A percentile compares a stretch with the other conserved stretches of the same genome.
Conservation (phyloP, 2,797 vertebrate genomes). For the Natrix natrix region DNA sequence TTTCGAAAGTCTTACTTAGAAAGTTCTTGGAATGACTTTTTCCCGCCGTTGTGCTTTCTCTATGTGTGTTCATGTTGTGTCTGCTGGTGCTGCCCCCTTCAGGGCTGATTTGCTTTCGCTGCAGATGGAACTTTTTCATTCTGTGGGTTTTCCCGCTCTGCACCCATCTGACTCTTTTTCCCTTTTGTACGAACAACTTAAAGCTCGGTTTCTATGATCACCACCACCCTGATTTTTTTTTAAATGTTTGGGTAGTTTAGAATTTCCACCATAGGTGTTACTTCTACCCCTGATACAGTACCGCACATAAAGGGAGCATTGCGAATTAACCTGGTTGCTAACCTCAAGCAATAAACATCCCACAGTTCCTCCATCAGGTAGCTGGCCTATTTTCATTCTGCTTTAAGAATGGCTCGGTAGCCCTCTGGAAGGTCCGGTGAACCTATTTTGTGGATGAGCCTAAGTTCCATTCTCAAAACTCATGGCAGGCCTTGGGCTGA, state of each 20-base stretch:
- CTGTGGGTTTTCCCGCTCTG: not conserved
- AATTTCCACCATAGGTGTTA: not conserved
- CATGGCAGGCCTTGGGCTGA: not conserved
- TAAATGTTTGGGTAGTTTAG: not conserved
- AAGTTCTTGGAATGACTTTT: not conserved
- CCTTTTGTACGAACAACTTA: accelerated
- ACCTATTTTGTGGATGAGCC: not conserved
- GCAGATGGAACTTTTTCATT: not conserved
- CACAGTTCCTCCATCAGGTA: not conserved
- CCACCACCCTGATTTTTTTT: accelerated
- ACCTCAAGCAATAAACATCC: not conserved
- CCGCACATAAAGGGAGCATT: not conserved
- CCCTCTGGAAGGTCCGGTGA: not conserved
- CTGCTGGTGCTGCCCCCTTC: constrained; percentile 39
- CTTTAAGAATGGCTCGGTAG: not conserved
- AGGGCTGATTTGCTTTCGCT: not conserved
- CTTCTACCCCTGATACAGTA: not conserved
- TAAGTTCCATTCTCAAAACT: not conserved
- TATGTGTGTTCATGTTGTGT: not conserved
- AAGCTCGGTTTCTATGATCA: not conserved
- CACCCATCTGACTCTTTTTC: not conserved
- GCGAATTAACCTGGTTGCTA: not conserved
- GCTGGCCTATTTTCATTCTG: not conserved
- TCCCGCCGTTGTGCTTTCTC: not conserved
- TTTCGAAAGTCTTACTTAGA: not conserved